Percentiles rank a stretch among this genome's conserved stretches.
These are phyloP conservation scores for Synergus umbraculus DNA, from an alignment of 2,888 invertebrate species.

Conservation along the genomic window DNA sequence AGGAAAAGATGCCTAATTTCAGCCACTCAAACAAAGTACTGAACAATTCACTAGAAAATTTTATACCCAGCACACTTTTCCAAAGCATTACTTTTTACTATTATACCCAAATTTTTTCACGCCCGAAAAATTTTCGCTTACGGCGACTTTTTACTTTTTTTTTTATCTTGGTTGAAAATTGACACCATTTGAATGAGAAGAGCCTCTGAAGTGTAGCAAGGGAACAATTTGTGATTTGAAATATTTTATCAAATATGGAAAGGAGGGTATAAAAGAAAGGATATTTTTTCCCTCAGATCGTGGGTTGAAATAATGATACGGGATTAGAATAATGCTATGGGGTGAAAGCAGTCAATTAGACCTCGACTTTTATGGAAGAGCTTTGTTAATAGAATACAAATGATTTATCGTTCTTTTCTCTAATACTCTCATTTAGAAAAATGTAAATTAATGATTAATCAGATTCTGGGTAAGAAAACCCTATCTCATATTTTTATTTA, in stretches of 20 bases:
- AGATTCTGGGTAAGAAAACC: no score
- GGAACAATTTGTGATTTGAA: neutral
- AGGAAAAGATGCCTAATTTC: neutral
- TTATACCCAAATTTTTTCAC: neutral
- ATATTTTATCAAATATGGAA: neutral
- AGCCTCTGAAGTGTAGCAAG: neutral
- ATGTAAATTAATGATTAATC: neutral
- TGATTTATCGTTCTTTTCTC: neutral
- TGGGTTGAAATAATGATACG: neutral
- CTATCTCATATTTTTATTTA: no score
- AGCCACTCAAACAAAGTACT: neutral
- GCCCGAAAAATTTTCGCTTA: neutral
- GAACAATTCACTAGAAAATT: neutral
- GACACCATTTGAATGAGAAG: neutral
- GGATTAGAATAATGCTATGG: neutral
- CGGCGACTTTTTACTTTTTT: neutral
- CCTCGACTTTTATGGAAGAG: neutral
- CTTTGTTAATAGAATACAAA: neutral
- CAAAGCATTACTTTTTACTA: neutral
- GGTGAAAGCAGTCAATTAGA: constrained; percentile 2
- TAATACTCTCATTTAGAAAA: neutral
- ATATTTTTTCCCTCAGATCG: neutral
- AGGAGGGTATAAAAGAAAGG: no score
- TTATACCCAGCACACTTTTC: neutral
- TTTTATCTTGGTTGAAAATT: neutral